phyloP scores from a whole-genome alignment of 1,140 invertebrate species.

The Drosophila funebris region DNA sequence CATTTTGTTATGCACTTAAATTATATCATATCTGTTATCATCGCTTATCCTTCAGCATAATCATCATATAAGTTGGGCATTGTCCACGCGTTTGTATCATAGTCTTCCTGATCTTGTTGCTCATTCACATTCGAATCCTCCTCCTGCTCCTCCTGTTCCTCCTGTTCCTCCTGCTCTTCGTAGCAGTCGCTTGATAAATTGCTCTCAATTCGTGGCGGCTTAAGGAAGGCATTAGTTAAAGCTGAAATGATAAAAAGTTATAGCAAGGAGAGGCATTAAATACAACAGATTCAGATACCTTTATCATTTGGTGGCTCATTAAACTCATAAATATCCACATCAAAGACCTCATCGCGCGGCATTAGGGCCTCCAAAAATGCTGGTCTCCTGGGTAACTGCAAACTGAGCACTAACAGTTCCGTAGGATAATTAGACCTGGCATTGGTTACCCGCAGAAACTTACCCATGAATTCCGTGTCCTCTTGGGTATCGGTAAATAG shows the following conservation, averaged over 20 bases:
- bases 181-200: too few relatives aligned
- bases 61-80: neutral
- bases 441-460: neutral
- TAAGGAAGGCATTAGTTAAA: neutral
- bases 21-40: neutral
- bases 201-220: too few relatives aligned
- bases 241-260: neutral
- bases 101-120: neutral
- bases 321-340: conserved; percentile 36
- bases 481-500: neutral
- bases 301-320: conserved; percentile 6
- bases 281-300: too few relatives aligned
- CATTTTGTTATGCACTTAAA: too few relatives aligned
- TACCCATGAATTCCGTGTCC: neutral
- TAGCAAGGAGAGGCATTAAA: neutral
- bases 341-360: conserved; percentile 33
- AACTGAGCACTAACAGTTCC: neutral
- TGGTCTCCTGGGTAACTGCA: neutral
- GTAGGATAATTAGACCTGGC: neutral
- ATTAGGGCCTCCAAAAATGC: conserved; percentile 41
- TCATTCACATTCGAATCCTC: neutral
- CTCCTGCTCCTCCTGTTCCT: neutral
- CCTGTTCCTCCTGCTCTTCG: neutral
- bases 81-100: too few relatives aligned
- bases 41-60: neutral